phyloP scores from a whole-genome alignment of 2,888 invertebrate genomes.

The Cylindroiulus punctatus region DNA sequence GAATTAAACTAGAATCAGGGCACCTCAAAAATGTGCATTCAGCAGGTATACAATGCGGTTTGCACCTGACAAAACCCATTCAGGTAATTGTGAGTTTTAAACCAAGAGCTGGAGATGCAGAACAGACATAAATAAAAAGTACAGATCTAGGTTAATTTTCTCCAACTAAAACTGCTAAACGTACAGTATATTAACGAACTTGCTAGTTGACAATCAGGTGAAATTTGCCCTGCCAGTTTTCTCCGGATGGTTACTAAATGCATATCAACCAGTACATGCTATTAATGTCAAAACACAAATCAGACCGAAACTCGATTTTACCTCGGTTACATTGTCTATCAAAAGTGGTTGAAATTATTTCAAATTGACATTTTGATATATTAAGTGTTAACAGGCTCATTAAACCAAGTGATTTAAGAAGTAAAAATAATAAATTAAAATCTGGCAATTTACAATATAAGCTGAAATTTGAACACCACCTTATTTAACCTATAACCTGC shows the following conservation, averaged over 20 bases:
- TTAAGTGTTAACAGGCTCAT: no score
- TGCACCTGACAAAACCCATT: slow-evolving; percentile 16
- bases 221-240: background rate
- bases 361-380: no score
- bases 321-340: background rate
- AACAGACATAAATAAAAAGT: background rate
- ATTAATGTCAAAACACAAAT: no score
- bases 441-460: background rate
- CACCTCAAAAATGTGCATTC: background rate
- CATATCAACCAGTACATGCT: no score
- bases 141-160: background rate
- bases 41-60: slow-evolving; percentile 2
- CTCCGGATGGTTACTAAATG: background rate
- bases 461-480: background rate
- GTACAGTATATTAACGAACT: background rate
- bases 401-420: background rate
- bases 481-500: background rate
- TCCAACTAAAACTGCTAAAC: background rate
- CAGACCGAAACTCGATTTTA: no score
- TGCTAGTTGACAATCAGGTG: background rate
- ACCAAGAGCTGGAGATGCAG: background rate
- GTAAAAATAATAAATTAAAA: background rate
- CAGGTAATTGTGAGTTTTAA: background rate
- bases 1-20: background rate
- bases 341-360: background rate